Evolutionary conservation across 2,113 vertebrate genomes (phyloP).

Genomic region (Vimba vimba): DNA sequence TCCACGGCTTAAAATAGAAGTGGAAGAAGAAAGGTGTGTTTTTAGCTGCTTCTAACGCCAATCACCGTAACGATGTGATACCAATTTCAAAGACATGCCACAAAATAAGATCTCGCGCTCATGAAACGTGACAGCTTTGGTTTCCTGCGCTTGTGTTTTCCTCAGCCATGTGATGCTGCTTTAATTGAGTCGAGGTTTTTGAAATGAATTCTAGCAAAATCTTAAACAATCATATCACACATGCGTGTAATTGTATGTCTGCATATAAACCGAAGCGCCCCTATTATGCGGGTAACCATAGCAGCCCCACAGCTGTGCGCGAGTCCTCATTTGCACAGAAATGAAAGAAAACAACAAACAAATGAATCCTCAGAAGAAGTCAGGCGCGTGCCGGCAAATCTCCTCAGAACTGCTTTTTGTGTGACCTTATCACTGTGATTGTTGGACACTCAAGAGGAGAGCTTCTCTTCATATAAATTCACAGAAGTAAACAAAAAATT

Average conservation of each 20-base stretch:
- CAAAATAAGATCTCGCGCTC: not conserved
- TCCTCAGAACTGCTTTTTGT: constrained; percentile 5
- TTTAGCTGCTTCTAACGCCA: not conserved
- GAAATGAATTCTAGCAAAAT: constrained; percentile 9
- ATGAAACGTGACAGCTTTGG: not conserved
- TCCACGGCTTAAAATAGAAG: constrained; percentile 1
- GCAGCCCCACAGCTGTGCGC: constrained; percentile 45
- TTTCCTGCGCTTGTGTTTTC: too few relatives aligned
- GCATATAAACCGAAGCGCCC: not conserved
- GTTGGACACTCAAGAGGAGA: not conserved
- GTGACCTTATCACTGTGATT: constrained; percentile 5
- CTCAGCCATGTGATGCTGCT: not conserved
- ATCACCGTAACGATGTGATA: not conserved
- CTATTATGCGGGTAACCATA: constrained; percentile 46
- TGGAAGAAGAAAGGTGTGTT: not conserved
- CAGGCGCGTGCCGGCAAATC: constrained; percentile 3
- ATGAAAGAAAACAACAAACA: constrained; percentile 54
- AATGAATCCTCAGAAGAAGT: constrained; percentile 38
- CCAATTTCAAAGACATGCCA: not conserved
- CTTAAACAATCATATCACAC: constrained; percentile 33
- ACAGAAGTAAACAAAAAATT: not conserved
- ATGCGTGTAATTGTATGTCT: constrained; percentile 8
- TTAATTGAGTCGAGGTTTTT: not conserved
- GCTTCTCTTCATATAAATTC: constrained; percentile 5
- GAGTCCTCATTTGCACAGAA: constrained; percentile 54